Base-by-base conservation (phyloP, 1,140 invertebrate genomes). In the Sinonovacula constricta region DNA sequence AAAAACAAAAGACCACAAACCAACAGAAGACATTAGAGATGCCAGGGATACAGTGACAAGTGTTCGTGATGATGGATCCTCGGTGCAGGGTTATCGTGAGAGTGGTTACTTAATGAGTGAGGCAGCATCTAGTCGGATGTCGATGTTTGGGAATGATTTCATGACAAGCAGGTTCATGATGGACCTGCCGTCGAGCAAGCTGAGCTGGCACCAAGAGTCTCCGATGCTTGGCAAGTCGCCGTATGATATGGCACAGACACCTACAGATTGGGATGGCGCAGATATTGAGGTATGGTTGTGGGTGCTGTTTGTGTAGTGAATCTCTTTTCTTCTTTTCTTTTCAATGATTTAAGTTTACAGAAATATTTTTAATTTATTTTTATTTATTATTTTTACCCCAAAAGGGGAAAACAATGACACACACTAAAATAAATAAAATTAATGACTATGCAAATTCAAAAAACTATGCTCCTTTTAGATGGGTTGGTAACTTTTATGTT, bases 211-310 rank as follows among this genome's bases (percentile, higher is more conserved):
- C 51, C 33, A 59, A 24, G 75, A 78, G 24, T 69, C 75, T 24
- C 57, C 67, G 14, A 14, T 45, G 2, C n/a, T n/a, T n/a, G 63
- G 57, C 12, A 78, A 70, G 33, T 69, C 56, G 7, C 60, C 39
- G 3, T 56, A 26, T 53, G 63, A 66, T 2, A 54, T 33, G 22
- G 18, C 49, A 18, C 30, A 36, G 15, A 60, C 65, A 7, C 39
- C 56, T 2, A 63, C 45, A 60, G 67, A 78, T 18, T 78, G 75
- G 75, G 75, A 78, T 53, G 54, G 75, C 33, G 22, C 66, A n/a
- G 75, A 78, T n/a, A 33, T 78, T 30, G 75, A 78, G 65, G 75
- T 78, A 63, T 15, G 75, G 39, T n/a, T n/a, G n/a, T n/a, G n/a
- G n/a, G n/a, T n/a, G n/a, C n/a, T n/a, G n/a, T n/a, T n/a, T n/a